A percentile compares a stretch with the other conserved stretches of the same genome.
These are phyloP conservation scores for Fragum sueziense DNA, from an alignment of 2,888 invertebrate genomes.

Conservation along the genomic window DNA sequence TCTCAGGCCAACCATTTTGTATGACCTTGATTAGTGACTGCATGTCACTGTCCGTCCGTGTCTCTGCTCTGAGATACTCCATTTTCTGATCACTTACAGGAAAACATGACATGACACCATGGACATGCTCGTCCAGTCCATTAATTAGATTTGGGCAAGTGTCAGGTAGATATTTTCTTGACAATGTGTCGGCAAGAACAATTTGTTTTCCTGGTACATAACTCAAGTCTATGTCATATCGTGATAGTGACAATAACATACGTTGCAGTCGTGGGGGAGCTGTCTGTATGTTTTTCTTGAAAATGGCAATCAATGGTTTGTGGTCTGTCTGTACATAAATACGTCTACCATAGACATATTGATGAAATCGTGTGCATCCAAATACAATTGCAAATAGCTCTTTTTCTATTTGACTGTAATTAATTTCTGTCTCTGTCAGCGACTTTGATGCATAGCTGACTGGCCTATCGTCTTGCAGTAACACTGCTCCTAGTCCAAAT, in stretches of 20 bases:
- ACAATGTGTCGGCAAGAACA: conserved; percentile 42
- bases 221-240: conserved; percentile 36
- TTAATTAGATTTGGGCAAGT: no score
- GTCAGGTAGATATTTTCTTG: conserved; percentile 1
- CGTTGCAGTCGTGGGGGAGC: neutral
- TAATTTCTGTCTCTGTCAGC: neutral
- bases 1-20: conserved; percentile 8
- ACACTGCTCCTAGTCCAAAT: neutral
- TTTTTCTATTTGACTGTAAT: neutral
- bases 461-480: neutral
- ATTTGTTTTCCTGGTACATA: conserved; percentile 46
- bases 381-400: neutral
- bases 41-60: conserved; percentile 1
- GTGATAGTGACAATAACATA: neutral
- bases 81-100: neutral
- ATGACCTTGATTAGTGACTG: neutral
- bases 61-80: neutral
- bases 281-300: neutral
- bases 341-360: neutral
- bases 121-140: neutral
- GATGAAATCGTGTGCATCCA: neutral
- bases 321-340: neutral
- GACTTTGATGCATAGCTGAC: neutral
- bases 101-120: neutral
- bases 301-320: neutral